Evolutionary conservation across 2,888 invertebrate species (phyloP).

Genomic region (Sarcophaga rosellei): DNA sequence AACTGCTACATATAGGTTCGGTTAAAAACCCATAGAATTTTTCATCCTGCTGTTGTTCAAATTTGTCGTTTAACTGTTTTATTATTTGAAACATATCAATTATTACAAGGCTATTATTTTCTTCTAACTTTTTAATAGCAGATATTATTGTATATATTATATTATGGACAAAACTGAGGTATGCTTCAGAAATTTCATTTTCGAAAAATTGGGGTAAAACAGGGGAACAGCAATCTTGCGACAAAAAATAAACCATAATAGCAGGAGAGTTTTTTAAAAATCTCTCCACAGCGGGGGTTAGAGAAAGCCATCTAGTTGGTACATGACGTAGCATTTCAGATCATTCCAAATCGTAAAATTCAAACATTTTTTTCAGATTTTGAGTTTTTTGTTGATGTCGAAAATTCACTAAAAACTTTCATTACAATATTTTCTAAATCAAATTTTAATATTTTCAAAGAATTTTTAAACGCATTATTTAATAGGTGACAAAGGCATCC

Average conservation of each 20-base stretch:
- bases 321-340: no score
- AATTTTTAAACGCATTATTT: slow-evolving; percentile 52
- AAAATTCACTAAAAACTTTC: slow-evolving; percentile 21
- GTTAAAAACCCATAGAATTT: not conserved
- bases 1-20: not conserved
- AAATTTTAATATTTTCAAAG: slow-evolving; percentile 41
- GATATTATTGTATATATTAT: no score
- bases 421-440: slow-evolving; percentile 57
- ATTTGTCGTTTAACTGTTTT: slow-evolving; percentile 23
- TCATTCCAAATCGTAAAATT: slow-evolving; percentile 53
- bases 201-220: slow-evolving; percentile 16
- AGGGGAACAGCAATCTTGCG: slow-evolving; percentile 28
- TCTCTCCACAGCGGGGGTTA: no score
- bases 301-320: no score
- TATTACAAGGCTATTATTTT: slow-evolving; percentile 30
- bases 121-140: slow-evolving; percentile 27
- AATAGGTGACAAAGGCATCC: slow-evolving; percentile 42
- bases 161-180: no score
- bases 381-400: slow-evolving; percentile 44
- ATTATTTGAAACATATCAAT: slow-evolving; percentile 46
- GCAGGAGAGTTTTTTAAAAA: slow-evolving; percentile 43
- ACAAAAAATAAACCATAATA: slow-evolving; percentile 51
- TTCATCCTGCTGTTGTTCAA: not conserved
- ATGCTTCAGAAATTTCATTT: no score
- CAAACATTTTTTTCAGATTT: slow-evolving; percentile 41